Base-by-base conservation (phyloP, 2,797 vertebrate species). In the Psittacula derbiana region DNA sequence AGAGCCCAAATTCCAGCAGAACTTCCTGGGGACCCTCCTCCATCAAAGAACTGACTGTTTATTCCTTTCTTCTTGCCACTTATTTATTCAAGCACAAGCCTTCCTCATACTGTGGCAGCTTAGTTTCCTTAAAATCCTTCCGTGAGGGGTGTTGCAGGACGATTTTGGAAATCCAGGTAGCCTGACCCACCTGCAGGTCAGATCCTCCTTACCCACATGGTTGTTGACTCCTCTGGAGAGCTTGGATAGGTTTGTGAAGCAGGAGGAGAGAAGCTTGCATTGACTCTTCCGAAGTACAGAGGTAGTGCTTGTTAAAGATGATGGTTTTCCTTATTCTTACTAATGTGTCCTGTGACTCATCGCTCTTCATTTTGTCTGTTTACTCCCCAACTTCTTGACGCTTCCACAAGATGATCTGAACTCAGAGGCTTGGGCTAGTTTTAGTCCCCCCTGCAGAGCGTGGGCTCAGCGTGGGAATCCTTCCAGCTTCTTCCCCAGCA, bases 181-280 rank as follows among this genome's bases (percentile, higher is more conserved):
- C 47, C 17, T 65, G 30, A 31, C 6, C 19, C 11, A 3, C 23
- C 46, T 86, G 65, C 28, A 33, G 47, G 33, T 86, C 41, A 46
- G 17, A 11, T 67, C 41, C 64, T 74, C 57, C 25, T 90, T 64
- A 30, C 17, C 40, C 31, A 2, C 3, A 0, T 16, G 31, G 7
- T 31, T 46, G 14, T 46, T 80, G 65, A 13, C 18, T 52, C 19
- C 17, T 64, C 52, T 44, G 52, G 61, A 78, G 60, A 76, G 19
- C 69, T 67, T 0, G 0, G n/a, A 3, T 21, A 7, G 23, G 20
- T 67, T 58, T 1, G 1, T 10, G 58, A 30, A 55, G 49, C 57
- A 69, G 43, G 53, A 60, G 67, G 24, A 50, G 38, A 64, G 30
- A 90, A 71, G 57, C 62, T 49, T 49, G 30, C 1, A 0, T 40